phyloP scores from a whole-genome alignment of 2,113 vertebrate species.

The Empidonax alnorum region DNA sequence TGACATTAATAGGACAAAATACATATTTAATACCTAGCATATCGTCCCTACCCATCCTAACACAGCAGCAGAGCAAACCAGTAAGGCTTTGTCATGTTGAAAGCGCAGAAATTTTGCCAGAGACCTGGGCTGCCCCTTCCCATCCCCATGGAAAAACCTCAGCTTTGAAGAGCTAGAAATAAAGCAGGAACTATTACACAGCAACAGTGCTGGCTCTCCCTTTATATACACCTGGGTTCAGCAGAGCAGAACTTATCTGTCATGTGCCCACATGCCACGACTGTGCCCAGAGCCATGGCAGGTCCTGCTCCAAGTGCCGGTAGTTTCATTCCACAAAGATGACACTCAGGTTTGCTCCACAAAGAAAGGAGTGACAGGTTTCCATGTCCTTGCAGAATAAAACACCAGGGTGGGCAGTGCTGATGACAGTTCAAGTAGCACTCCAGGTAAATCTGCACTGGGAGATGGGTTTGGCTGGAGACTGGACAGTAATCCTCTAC shows the following conservation, averaged over 20 bases:
- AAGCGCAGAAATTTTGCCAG: not conserved
- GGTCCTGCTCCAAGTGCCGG: not conserved
- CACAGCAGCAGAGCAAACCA: not conserved
- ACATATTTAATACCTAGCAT: not conserved
- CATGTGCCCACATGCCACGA: accelerated
- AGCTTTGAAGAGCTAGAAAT: not conserved
- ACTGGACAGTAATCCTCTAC: not conserved
- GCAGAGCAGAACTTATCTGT: not conserved
- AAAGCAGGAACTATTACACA: not conserved
- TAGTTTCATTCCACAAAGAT: accelerated
- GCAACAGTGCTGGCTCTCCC: not conserved
- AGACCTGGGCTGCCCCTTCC: not conserved
- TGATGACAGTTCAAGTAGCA: not conserved
- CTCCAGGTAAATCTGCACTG: not conserved
- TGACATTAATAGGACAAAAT: constrained; percentile 16
- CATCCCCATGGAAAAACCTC: not conserved
- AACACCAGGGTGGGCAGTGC: not conserved
- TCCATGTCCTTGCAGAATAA: not conserved
- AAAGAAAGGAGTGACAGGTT: not conserved
- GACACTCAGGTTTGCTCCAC: not conserved
- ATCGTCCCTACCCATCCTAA: not conserved
- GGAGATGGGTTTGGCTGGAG: not conserved
- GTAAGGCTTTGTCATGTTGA: not conserved
- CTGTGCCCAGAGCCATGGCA: accelerated
- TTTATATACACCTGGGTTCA: not conserved